A percentile compares a stretch with the other conserved stretches of the same genome.
Evolutionary conservation across 2,888 invertebrate genomes (phyloP).

Genomic region (Melieria crassipennis): DNA sequence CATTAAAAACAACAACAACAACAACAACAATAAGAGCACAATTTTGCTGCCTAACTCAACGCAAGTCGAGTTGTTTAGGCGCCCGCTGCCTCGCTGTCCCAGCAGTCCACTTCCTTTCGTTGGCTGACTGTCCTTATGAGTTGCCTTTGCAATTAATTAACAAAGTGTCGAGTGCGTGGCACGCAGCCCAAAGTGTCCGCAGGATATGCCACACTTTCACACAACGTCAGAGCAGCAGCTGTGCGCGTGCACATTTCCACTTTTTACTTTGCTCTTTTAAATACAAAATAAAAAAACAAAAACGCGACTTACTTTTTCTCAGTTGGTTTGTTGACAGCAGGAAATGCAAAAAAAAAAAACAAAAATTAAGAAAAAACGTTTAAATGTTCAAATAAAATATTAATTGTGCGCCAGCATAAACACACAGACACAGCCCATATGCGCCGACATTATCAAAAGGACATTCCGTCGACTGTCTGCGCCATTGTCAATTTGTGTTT

Average conservation of each 20-base stretch:
- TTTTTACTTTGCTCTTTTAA: not conserved
- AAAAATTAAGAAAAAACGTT: conserved; percentile 38
- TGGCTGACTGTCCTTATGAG: too few species aligned
- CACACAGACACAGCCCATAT: not conserved
- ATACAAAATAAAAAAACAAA: too few species aligned
- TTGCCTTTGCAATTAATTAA: conserved; percentile 48
- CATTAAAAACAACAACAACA: too few species aligned
- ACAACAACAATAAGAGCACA: too few species aligned
- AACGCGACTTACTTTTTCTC: too few species aligned
- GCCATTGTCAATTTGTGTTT: conserved; percentile 9
- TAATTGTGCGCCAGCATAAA: conserved; percentile 41
- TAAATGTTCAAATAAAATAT: conserved; percentile 50
- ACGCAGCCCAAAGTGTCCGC: not conserved
- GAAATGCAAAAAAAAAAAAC: not conserved
- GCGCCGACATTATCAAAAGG: too few species aligned
- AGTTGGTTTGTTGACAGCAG: too few species aligned
- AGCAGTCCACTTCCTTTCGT: too few species aligned
- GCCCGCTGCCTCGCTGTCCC: too few species aligned
- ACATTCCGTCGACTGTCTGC: not conserved
- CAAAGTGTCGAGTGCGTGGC: conserved; percentile 47
- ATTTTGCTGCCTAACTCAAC: too few species aligned
- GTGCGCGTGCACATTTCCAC: conserved; percentile 18
- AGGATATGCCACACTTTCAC: conserved; percentile 25
- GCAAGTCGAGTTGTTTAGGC: too few species aligned
- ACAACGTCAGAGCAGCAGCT: conserved; percentile 46